These are phyloP conservation scores for Avahi laniger DNA, from an alignment of 2,797 vertebrate species.

Conservation along the genomic window DNA sequence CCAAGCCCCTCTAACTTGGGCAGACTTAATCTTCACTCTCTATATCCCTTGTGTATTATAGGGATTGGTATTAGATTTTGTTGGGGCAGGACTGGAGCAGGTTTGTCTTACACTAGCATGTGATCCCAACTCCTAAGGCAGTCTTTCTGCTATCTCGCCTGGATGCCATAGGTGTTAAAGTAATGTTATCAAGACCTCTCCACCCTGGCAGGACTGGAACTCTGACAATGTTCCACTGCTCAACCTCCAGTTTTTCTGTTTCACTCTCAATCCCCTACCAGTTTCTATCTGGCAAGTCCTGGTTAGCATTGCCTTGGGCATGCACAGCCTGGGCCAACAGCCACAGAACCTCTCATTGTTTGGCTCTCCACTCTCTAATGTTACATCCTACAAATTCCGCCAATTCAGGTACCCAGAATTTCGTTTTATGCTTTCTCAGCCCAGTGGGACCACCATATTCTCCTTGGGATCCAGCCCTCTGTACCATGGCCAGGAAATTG, in stretches of 20 bases:
- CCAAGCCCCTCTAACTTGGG: neutral
- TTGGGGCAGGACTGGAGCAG: neutral
- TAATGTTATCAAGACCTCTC: fast-evolving
- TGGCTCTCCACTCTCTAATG: neutral
- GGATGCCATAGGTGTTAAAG: neutral
- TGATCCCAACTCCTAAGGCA: neutral
- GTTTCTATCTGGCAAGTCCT: neutral
- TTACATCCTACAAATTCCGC: neutral
- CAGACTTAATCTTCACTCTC: neutral
- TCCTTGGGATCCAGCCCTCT: neutral
- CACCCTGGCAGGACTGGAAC: neutral
- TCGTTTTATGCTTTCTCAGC: neutral
- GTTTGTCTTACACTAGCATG: too few species aligned
- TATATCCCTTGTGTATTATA: neutral
- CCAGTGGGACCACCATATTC: neutral
- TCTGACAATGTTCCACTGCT: neutral
- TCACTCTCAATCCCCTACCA: neutral
- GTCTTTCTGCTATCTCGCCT: neutral
- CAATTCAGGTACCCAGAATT: neutral
- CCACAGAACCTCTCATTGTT: neutral
- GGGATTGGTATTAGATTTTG: neutral
- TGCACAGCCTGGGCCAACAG: neutral
- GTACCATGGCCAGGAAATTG: neutral
- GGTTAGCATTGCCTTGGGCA: neutral
- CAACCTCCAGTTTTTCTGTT: neutral